Percentiles rank a stretch among this genome's conserved stretches.
These are phyloP conservation scores for Platycnemis pennipes DNA, from an alignment of 2,888 invertebrate genomes.

Conservation along the genomic window DNA sequence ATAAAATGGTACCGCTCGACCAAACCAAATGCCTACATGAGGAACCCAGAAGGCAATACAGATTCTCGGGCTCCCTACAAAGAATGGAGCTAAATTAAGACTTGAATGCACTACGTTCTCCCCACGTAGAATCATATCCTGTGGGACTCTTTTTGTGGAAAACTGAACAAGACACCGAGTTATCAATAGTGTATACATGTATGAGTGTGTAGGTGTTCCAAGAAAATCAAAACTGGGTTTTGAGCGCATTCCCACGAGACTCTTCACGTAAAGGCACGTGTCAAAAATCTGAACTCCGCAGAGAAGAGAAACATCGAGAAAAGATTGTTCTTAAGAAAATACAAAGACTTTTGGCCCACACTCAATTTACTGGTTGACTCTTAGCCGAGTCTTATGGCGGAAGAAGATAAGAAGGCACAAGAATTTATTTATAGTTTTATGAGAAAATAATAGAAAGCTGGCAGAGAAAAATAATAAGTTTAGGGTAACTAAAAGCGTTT, in stretches of 20 bases:
- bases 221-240: not conserved
- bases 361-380: not conserved
- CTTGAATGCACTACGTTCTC: not conserved
- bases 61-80: not conserved
- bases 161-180: not conserved
- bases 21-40: not conserved
- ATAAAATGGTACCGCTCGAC: not conserved
- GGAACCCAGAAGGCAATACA: not conserved
- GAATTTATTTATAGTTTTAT: not conserved
- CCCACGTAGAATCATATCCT: not conserved
- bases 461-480: slow-evolving; percentile 13
- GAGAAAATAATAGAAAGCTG: slow-evolving; percentile 22
- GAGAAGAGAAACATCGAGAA: not conserved
- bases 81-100: not conserved
- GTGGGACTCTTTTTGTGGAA: not conserved
- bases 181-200: not conserved
- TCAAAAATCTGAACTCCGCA: not conserved
- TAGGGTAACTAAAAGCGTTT: slow-evolving; percentile 60
- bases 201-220: not conserved
- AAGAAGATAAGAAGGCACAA: not conserved
- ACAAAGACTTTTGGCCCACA: not conserved
- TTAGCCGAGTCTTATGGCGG: not conserved
- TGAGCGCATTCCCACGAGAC: not conserved
- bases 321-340: not conserved
- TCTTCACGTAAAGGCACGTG: not conserved